Base-by-base conservation (phyloP, 1,140 invertebrate genomes). In the Eueides isabella region DNA sequence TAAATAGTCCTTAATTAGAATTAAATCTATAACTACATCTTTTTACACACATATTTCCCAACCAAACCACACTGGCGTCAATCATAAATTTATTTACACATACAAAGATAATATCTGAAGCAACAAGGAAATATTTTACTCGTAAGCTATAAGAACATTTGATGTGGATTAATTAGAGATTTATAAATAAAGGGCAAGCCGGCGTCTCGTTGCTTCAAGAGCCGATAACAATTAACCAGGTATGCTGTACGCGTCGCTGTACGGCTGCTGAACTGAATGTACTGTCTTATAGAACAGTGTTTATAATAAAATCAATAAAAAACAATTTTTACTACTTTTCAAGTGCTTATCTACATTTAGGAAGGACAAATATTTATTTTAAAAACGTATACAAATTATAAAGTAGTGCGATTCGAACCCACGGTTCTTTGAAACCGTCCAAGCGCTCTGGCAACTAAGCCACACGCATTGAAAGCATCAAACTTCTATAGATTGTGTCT, bases 181-280 rank as follows among this genome's bases (percentile, higher is more conserved):
- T 61, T 69, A 69, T 69, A 69, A 69, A 35, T 69, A 61, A n/a
- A 55, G 67, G 19, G 41, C 44, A 28, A 48, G 41, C 66, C 66
- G 72, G 72, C 72, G 73, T 48, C 73, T 44, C 38, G 6, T 9
- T 19, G 26, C 66, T 29, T 55, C 48, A 48, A 67, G 75, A 67
- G 48, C 74, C 72, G 70, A 76, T 80, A 78, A 76, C 77, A 80
- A 80, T 80, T 80, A 80, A 78, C 71, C 55, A 72, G 75, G 66
- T 73, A 80, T 80, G 79, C 76, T 70, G 66, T 78, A 67, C 67
- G 70, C 71, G 63, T 29, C 79, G 68, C 68, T 74, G 77, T 67
- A 48, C 12, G 67, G 67, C 30, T 48, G 9, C 48, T 55, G 16
- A 23, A 12, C 48, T 55, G 48, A 55, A 55, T 55, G 76, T 76